Conservation (phyloP, 1,140 invertebrate genomes). For the Micrasema minimum region DNA sequence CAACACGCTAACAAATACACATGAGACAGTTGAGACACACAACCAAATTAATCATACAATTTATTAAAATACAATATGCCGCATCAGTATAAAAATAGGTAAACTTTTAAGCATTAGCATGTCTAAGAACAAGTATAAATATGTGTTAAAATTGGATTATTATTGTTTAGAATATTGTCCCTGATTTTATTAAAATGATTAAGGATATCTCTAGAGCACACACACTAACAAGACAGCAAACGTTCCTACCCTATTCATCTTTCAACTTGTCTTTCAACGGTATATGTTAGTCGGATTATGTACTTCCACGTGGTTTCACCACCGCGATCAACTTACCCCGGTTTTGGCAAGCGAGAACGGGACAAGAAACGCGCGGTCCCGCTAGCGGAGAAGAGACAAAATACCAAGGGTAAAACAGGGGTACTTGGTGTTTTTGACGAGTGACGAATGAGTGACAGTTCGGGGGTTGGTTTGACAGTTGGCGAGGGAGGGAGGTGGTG, state of each 20-base stretch:
- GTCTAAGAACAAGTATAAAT: no score
- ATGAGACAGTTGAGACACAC: no score
- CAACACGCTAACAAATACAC: no score
- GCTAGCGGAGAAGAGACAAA: conserved; percentile 3
- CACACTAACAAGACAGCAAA: conserved; percentile 34
- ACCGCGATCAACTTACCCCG: conserved; percentile 31
- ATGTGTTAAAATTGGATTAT: no score
- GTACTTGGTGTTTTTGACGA: conserved; percentile 47
- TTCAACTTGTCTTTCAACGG: conserved; percentile 46
- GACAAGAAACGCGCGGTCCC: neutral
- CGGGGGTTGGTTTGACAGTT: conserved; percentile 43
- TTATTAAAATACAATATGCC: no score
- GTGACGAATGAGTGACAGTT: conserved; percentile 53
- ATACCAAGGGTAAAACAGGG: conserved; percentile 4
- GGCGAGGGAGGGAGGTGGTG: conserved; percentile 1
- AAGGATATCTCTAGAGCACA: neutral
- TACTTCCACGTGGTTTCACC: conserved; percentile 47
- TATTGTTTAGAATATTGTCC: no score
- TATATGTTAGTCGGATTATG: conserved; percentile 43
- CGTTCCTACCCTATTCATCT: conserved; percentile 40
- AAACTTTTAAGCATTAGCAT: no score
- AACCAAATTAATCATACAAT: no score
- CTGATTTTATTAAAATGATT: no score
- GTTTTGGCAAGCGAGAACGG: conserved; percentile 9
- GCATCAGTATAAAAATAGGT: no score